phyloP scores from a whole-genome alignment of 1,140 invertebrate genomes.

The Ceratina japonica region DNA sequence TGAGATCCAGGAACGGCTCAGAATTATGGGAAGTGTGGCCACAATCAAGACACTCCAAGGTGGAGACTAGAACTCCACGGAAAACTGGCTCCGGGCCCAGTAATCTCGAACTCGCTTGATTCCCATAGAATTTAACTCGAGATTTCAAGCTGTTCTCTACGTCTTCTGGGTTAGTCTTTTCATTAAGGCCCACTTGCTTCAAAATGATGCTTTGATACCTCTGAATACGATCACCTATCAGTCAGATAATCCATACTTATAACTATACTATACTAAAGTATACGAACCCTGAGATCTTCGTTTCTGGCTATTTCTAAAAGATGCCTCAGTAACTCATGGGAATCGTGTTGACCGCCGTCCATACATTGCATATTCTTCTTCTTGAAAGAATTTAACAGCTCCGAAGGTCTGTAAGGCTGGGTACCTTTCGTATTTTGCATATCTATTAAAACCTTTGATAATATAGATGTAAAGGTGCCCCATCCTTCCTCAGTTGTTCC shows the following conservation, averaged over 20 bases:
- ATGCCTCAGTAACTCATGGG: slow-evolving; percentile 95
- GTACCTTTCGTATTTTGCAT: slow-evolving; percentile 77
- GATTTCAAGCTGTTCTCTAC: slow-evolving; percentile 87
- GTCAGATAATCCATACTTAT: not conserved
- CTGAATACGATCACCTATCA: slow-evolving; percentile 73
- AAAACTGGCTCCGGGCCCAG: slow-evolving; percentile 89
- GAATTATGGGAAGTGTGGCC: slow-evolving; percentile 90
- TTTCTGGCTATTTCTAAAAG: slow-evolving; percentile 90
- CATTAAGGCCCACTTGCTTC: slow-evolving; percentile 84
- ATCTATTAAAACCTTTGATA: slow-evolving; percentile 72
- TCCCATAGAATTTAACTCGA: slow-evolving; percentile 90
- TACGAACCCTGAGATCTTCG: slow-evolving; percentile 72
- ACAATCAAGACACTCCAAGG: slow-evolving; percentile 93
- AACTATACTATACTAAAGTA: not conserved
- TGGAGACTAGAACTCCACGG: slow-evolving; percentile 93
- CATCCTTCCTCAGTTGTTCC: slow-evolving; percentile 84
- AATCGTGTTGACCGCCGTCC: slow-evolving; percentile 97
- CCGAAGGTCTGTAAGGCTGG: slow-evolving; percentile 85
- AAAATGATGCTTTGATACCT: slow-evolving; percentile 89
- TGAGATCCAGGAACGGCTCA: slow-evolving; percentile 97
- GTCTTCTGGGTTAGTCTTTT: slow-evolving; percentile 84
- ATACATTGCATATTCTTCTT: slow-evolving; percentile 91
- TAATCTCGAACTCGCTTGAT: slow-evolving; percentile 89
- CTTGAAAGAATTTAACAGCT: slow-evolving; percentile 87
- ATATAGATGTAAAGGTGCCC: slow-evolving; percentile 81